phyloP scores from a whole-genome alignment of 2,888 invertebrate genomes.

The Trichogramma evanescens region DNA sequence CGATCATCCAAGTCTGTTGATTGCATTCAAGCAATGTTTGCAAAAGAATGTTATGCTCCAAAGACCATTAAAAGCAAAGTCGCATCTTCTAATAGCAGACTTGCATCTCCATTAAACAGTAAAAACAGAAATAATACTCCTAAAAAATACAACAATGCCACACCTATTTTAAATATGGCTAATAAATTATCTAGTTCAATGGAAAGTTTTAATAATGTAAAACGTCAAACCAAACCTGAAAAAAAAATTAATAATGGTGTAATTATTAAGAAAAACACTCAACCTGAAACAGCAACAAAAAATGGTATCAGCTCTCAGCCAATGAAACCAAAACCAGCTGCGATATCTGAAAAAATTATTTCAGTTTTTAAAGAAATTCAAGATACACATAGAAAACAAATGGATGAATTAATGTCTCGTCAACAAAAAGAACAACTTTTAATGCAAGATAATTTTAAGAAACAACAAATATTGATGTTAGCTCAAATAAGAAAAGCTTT shows the following conservation, averaged over 20 bases:
- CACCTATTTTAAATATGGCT: constrained; percentile 16
- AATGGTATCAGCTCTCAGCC: neutral
- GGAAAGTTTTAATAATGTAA: constrained; percentile 24
- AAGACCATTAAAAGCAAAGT: constrained; percentile 17
- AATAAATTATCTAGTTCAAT: constrained; percentile 32
- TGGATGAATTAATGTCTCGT: constrained; percentile 56
- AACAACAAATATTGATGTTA: constrained; percentile 57
- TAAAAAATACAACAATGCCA: constrained; percentile 13
- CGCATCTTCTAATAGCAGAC: constrained; percentile 9
- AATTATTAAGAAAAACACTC: constrained; percentile 12
- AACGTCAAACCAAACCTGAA: constrained; percentile 13
- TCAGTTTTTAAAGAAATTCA: constrained; percentile 50
- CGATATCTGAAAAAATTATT: constrained; percentile 38
- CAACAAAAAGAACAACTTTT: constrained; percentile 60
- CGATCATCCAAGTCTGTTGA: constrained; percentile 34
- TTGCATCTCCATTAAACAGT: constrained; percentile 21
- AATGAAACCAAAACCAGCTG: constrained; percentile 12
- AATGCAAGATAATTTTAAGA: constrained; percentile 60
- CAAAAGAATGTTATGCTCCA: constrained; percentile 24
- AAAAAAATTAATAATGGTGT: constrained; percentile 9
- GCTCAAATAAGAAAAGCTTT: constrained; percentile 45
- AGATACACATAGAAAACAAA: constrained; percentile 59
- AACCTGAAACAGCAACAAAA: constrained; percentile 6
- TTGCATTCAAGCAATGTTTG: constrained; percentile 35
- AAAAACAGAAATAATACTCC: constrained; percentile 15